phyloP scores from a whole-genome alignment of 2,113 vertebrate genomes.

The Coptodon rendalli region DNA sequence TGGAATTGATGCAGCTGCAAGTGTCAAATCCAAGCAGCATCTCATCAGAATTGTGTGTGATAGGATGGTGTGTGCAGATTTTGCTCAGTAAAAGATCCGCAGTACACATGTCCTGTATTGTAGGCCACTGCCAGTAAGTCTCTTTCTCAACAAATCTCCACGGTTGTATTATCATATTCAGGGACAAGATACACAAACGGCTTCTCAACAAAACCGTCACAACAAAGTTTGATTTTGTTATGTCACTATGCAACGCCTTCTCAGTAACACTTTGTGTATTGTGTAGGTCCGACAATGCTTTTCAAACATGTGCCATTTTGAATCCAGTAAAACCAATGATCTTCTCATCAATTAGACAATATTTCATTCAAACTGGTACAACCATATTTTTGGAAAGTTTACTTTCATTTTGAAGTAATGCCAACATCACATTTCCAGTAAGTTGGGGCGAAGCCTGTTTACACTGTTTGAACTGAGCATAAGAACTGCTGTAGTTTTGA shows the following conservation, averaged over 20 bases:
- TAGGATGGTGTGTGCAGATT: background rate
- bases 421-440: background rate
- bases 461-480: background rate
- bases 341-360: background rate
- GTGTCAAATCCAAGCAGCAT: background rate
- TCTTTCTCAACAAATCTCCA: background rate
- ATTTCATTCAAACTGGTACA: background rate
- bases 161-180: background rate
- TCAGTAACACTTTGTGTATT: background rate
- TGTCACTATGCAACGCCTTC: background rate
- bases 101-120: background rate
- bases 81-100: background rate
- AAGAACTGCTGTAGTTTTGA: background rate
- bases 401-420: background rate
- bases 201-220: background rate
- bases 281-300: accelerated
- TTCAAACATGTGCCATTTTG: background rate
- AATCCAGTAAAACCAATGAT: background rate
- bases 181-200: accelerated
- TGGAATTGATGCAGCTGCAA: background rate
- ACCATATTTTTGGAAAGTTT: background rate
- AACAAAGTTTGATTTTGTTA: background rate
- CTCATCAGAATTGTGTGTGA: background rate
- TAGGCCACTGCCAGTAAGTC: background rate
- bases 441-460: background rate